These are phyloP conservation scores for Peromyscus nudipes DNA, from an alignment of 2,797 vertebrate species.

Conservation along the genomic window DNA sequence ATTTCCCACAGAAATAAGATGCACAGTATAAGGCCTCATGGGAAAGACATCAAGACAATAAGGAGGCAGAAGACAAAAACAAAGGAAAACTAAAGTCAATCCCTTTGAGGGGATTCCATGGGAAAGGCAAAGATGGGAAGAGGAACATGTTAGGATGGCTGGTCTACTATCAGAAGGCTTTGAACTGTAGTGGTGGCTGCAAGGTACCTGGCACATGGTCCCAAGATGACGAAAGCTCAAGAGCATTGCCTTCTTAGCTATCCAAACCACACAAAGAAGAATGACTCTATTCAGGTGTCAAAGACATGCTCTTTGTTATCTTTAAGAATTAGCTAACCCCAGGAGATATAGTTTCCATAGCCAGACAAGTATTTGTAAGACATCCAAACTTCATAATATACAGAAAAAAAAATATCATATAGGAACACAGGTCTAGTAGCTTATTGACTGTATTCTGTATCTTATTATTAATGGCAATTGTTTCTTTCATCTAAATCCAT, in stretches of 20 bases:
- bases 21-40: not conserved
- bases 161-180: too few species aligned
- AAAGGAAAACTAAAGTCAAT: not conserved
- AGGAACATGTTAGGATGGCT: too few species aligned
- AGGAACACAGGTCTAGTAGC: not conserved
- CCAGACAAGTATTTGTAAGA: not conserved
- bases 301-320: not conserved
- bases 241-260: not conserved
- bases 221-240: not conserved
- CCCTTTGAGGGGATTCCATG: not conserved
- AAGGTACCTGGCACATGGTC: not conserved
- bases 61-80: not conserved
- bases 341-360: not conserved
- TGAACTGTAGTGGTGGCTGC: not conserved
- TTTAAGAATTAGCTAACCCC: not conserved
- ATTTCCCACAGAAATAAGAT: not conserved
- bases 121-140: not conserved
- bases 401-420: not conserved
- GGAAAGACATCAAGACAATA: not conserved
- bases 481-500: not conserved
- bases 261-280: not conserved
- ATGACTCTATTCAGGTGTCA: not conserved
- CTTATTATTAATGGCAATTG: not conserved
- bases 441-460: not conserved
- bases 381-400: not conserved